A percentile compares a stretch with the other conserved stretches of the same genome.
Conservation (phyloP, 2,113 vertebrate genomes). For the Eleginops maclovinus region DNA sequence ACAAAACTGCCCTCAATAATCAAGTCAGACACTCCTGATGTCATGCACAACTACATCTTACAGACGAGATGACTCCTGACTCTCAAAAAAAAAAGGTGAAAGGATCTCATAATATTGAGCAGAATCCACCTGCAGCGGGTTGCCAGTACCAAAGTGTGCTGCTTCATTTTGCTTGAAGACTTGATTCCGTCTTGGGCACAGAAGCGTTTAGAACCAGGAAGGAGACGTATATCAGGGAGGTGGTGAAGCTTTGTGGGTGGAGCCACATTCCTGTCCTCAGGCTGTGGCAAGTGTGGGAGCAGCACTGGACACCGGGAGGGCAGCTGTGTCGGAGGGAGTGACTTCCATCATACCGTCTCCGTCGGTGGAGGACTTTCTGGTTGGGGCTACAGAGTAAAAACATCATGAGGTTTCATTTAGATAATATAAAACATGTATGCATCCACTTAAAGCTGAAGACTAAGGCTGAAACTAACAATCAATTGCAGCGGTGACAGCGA, state of each 20-base stretch:
- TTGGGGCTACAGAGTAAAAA: conserved; percentile 42
- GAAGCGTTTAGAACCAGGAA: conserved; percentile 45
- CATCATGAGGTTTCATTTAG: neutral
- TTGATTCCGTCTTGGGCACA: conserved; percentile 31
- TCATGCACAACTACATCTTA: conserved; percentile 29
- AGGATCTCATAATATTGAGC: conserved; percentile 20
- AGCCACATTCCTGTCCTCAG: conserved; percentile 42
- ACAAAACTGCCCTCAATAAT: conserved; percentile 17
- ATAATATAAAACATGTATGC: neutral
- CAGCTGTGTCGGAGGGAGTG: conserved; percentile 59
- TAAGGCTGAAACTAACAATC: too few relatives aligned
- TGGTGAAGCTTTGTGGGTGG: neutral
- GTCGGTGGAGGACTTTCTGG: conserved; percentile 35
- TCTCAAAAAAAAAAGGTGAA: conserved; percentile 1
- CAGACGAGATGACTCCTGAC: conserved; percentile 4
- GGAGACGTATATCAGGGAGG: neutral
- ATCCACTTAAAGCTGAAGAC: neutral
- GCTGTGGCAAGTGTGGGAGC: conserved; percentile 65
- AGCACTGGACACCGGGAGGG: conserved; percentile 62
- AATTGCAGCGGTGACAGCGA: too few relatives aligned
- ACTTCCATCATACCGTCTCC: conserved; percentile 69
- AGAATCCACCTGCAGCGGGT: conserved; percentile 17
- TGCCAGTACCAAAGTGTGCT: conserved; percentile 23
- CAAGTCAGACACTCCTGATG: conserved; percentile 19
- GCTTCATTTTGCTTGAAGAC: conserved; percentile 38